Evolutionary conservation across 2,113 vertebrate genomes (phyloP).

Genomic region (Eclectus roratus): DNA sequence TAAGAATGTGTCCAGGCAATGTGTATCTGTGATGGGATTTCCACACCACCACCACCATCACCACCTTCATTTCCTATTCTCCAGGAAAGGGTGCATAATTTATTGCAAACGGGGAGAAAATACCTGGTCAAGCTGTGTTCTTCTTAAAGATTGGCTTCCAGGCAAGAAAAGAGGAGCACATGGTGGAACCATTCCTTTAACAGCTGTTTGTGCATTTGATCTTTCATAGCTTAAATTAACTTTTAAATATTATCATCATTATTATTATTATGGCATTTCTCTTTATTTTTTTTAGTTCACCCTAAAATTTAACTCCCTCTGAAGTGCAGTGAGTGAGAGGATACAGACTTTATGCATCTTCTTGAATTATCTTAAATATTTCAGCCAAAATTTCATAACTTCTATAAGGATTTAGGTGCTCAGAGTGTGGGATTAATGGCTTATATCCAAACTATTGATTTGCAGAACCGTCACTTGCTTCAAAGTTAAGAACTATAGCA

Average conservation of each 20-base stretch:
- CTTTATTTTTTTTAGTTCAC: not conserved
- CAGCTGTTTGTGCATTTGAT: not conserved
- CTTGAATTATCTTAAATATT: not conserved
- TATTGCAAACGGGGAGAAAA: not conserved
- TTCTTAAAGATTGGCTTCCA: not conserved
- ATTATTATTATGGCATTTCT: not conserved
- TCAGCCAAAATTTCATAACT: not conserved
- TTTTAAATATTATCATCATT: not conserved
- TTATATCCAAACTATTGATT: not conserved
- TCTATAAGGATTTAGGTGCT: not conserved
- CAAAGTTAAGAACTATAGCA: not conserved
- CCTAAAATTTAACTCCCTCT: not conserved
- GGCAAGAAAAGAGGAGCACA: not conserved
- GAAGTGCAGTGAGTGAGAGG: not conserved
- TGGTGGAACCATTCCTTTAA: not conserved
- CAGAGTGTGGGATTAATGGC: not conserved
- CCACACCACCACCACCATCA: too few species aligned
- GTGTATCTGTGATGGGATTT: not conserved
- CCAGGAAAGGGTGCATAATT: not conserved
- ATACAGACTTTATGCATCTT: not conserved
- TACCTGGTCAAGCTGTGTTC: not conserved
- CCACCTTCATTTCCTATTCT: not conserved
- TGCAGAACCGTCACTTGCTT: not conserved
- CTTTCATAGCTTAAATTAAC: not conserved
- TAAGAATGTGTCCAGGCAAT: accelerated